Evolutionary conservation across 2,113 vertebrate species (phyloP).

Genomic region (Salvator merianae): DNA sequence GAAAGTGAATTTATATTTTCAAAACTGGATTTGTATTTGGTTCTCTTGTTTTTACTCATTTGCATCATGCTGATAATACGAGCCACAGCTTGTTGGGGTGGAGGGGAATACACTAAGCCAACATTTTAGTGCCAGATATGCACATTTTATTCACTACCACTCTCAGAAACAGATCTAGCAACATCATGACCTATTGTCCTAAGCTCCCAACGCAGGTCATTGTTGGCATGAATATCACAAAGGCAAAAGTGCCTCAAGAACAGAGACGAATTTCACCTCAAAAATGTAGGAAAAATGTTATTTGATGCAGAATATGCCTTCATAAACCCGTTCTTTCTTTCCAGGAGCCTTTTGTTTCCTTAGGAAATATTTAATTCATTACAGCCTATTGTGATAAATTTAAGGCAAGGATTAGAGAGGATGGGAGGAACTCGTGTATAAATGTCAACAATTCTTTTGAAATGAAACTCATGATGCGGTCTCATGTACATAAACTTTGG

Average conservation of each 20-base stretch:
- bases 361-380: not conserved
- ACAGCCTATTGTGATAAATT: not conserved
- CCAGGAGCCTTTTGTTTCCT: not conserved
- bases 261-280: slow-evolving; percentile 21
- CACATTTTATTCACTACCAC: slow-evolving; percentile 40
- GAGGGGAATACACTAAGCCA: slow-evolving; percentile 17
- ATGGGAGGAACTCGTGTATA: not conserved
- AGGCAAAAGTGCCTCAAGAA: slow-evolving; percentile 33
- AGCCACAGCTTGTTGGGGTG: slow-evolving; percentile 19
- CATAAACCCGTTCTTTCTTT: not conserved
- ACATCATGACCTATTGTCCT: slow-evolving; percentile 32
- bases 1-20: slow-evolving; percentile 14
- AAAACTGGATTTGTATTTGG: not conserved
- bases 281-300: slow-evolving; percentile 19
- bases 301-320: not conserved
- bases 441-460: slow-evolving; percentile 13
- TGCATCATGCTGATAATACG: slow-evolving; percentile 2
- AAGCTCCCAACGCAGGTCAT: slow-evolving; percentile 30
- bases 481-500: not conserved
- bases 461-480: not conserved
- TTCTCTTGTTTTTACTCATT: slow-evolving; percentile 39
- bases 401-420: not conserved
- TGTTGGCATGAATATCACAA: slow-evolving; percentile 36
- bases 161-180: slow-evolving; percentile 26
- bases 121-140: slow-evolving; percentile 45